Evolutionary conservation across 2,888 invertebrate genomes (phyloP).

Genomic region (Caenorhabditis angaria): DNA sequence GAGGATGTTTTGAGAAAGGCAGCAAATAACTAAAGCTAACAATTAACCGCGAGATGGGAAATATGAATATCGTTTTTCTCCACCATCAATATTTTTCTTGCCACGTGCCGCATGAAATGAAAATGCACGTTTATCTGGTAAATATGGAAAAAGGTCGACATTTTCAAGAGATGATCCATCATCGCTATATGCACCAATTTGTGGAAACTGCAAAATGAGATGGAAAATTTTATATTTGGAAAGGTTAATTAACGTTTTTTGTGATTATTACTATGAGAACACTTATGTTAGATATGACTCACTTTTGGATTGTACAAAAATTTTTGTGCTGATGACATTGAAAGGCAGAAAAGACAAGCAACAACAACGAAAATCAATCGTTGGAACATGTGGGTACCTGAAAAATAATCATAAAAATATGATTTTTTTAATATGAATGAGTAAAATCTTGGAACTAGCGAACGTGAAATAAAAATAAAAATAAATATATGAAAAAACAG

Average conservation of each 20-base stretch:
- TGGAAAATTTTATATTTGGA: background rate
- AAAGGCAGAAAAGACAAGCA: slow-evolving; percentile 28
- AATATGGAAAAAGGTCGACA: slow-evolving; percentile 19
- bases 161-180: slow-evolving; percentile 14
- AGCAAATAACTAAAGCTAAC: too few species aligned
- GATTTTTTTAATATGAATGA: background rate
- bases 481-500: too few species aligned
- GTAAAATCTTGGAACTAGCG: background rate
- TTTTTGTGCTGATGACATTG: slow-evolving; percentile 28
- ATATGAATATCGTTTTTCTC: slow-evolving; percentile 45
- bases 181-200: slow-evolving; percentile 20
- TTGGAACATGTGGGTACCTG: slow-evolving; percentile 45
- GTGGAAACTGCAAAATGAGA: slow-evolving; percentile 25
- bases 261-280: background rate
- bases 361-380: slow-evolving; percentile 36
- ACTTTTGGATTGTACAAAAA: slow-evolving; percentile 37
- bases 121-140: slow-evolving; percentile 34
- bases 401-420: slow-evolving; percentile 2
- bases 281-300: background rate
- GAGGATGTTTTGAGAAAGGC: too few species aligned
- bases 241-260: background rate
- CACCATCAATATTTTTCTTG: slow-evolving; percentile 31
- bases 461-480: background rate
- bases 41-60: slow-evolving; percentile 42
- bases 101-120: slow-evolving; percentile 44